phyloP scores from a whole-genome alignment of 2,113 vertebrate genomes.

The cat (Felis catus) region DNA sequence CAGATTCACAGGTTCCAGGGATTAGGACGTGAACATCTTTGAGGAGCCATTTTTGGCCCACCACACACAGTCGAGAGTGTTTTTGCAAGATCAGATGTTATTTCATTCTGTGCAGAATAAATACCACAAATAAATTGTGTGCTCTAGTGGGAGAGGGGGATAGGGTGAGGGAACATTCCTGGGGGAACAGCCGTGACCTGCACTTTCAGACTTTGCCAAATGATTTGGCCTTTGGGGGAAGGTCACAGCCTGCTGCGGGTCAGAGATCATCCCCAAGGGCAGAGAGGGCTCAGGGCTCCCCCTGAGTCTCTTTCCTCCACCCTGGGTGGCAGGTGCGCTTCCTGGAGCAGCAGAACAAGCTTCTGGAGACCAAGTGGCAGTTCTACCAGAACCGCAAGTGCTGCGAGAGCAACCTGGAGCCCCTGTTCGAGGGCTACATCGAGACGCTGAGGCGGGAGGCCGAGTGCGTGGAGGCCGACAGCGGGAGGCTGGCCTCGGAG shows the following conservation, averaged over 20 bases:
- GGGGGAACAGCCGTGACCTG: neutral
- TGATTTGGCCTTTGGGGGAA: neutral
- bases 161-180: too few species aligned
- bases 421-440: conserved; percentile 91
- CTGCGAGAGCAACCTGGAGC: conserved; percentile 82
- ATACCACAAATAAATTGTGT: neutral
- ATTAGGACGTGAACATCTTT: neutral
- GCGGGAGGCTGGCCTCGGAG: conserved; percentile 90
- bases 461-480: conserved; percentile 87
- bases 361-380: conserved; percentile 93
- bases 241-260: neutral
- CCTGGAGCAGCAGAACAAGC: conserved; percentile 94
- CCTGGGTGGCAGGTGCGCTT: conserved; percentile 87
- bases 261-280: neutral
- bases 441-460: conserved; percentile 90
- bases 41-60: neutral
- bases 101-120: neutral
- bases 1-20: neutral
- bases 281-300: neutral
- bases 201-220: neutral
- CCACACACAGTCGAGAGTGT: neutral
- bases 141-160: neutral
- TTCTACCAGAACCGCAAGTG: conserved; percentile 88
- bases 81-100: neutral
- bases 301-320: neutral